Base-by-base conservation (phyloP, 2,888 invertebrate genomes). In the Calameuta idolon region DNA sequence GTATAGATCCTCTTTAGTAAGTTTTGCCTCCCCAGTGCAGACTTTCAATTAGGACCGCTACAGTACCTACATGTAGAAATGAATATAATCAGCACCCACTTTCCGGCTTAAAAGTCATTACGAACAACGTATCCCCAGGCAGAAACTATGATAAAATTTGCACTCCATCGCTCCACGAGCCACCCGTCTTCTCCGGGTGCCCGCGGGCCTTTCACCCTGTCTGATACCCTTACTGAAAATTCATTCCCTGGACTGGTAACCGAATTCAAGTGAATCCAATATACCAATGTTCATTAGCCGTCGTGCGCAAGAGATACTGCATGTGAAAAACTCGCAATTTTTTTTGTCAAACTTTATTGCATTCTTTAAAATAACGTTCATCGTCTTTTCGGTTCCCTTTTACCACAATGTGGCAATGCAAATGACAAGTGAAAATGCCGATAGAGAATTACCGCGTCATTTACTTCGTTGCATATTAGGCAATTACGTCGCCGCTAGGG, bases 81-180 rank as follows among this genome's bases (percentile, higher is more conserved):
- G 23, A 23, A 55, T 23, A 55, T 55, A 55, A 55, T 55, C 55
- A 15, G 55, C 55, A 55, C 23, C 55, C 55, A 55, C 55, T 55
- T 55, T 55, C 23, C 55, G 23, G 55, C 55, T 55, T 31, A 71
- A 71, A 71, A 71, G 33, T 71, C 71, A 71, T 71, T 71, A 71
- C 71, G 33, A 31, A 34, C 9, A 34, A 34, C 33, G 34, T 23
- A 71, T 34, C 71, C 71, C 71, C 71, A 34, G 71, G 31, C 71
- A 34, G 12, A 71, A 71, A 31, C 71, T 71, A 31, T 71, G 71
- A 71, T 71, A 71, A 71, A 71, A 71, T 71, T 71, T 71, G 34
- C 33, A 71, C 33, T 71, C 33, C 15, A 71, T 31, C 31, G 71
- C 33, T 31, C 12, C 71, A 34, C 33, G 31, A 31, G 31, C 12